Percentiles rank a stretch among this genome's conserved stretches.
These are phyloP conservation scores for Muntiacus muntjak DNA, from an alignment of 2,113 vertebrate species.

Conservation along the genomic window DNA sequence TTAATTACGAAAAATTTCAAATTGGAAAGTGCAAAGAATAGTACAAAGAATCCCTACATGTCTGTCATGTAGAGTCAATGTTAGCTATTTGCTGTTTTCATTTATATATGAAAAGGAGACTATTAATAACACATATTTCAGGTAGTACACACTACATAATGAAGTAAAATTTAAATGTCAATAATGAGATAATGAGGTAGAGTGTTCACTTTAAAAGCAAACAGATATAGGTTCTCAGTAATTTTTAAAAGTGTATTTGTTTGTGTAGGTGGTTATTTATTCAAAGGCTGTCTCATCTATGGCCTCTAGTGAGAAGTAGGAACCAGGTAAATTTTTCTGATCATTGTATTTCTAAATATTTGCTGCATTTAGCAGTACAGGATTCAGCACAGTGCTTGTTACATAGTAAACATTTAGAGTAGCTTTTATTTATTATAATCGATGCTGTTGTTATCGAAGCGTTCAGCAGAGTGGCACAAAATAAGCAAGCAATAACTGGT, in stretches of 20 bases:
- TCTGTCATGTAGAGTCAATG: not conserved
- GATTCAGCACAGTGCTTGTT: not conserved
- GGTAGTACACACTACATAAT: not conserved
- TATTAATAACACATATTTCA: not conserved
- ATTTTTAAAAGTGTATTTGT: not conserved
- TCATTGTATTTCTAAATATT: constrained; percentile 5
- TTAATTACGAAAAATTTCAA: not conserved
- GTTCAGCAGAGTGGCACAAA: constrained; percentile 8
- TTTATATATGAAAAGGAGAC: not conserved
- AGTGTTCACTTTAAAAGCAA: not conserved
- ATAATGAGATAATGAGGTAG: not conserved
- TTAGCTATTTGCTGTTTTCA: not conserved
- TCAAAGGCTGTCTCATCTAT: not conserved
- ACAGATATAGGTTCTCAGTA: not conserved
- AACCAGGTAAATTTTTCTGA: not conserved
- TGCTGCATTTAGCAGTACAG: not conserved
- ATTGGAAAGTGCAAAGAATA: not conserved
- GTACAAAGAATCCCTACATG: not conserved
- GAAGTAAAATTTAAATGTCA: not conserved
- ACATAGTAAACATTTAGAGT: not conserved
- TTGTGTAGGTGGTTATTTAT: not conserved
- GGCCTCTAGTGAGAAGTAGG: not conserved
- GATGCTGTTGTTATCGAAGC: not conserved
- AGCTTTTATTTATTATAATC: constrained; percentile 31
- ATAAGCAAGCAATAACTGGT: constrained; percentile 33